Base-by-base conservation (phyloP, 2,888 invertebrate species). In the Stenoptilia bipunctidactyla region DNA sequence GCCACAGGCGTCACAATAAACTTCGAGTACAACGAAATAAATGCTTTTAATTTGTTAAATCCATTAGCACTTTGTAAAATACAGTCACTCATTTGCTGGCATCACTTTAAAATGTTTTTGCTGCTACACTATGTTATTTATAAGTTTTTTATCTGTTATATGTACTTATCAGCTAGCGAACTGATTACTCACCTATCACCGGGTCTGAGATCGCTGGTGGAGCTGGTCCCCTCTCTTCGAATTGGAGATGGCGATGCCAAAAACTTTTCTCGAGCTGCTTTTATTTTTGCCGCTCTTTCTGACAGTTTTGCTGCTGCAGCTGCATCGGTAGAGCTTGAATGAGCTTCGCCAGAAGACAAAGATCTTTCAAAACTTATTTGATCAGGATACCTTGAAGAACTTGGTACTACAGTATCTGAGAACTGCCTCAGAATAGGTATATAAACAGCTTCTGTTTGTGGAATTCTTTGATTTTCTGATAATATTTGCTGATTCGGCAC, bases 241-340 rank as follows among this genome's bases (percentile, higher is more conserved):
- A 80, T 75, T 0, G 75, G 66, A 10, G 61, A 63, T n/a, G 75
- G 66, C 1, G 85, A 79, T 1, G 86, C 77, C 9, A 93, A 59
- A 51, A 93, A 93, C 48, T 88, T 89, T 51, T 92, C 91, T 54
- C 91, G 90, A 0, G 93, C 92, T 42, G 85, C 87, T 48, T 88
- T 85, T 8, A 92, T 69, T 46, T 87, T 88, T n/a, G 85, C 77
- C 0, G 90, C 88, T 43, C 82, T 64, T 34, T 80, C 82, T 1
- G 82, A 50, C 79, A 84, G 49, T 68, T 71, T 52, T 59, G 82
- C 36, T 61, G 60, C 43, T 15, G 55, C 50, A 13, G 62, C 66
- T 15, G 60, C 47, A 13, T 74, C 68, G 36, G 48, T 47, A 2
- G 50, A 51, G 4, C 53, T 46, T 1, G 43, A 48, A 1, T 68